Conservation (phyloP, 2,113 vertebrate genomes). For the Pteropus alecto region DNA sequence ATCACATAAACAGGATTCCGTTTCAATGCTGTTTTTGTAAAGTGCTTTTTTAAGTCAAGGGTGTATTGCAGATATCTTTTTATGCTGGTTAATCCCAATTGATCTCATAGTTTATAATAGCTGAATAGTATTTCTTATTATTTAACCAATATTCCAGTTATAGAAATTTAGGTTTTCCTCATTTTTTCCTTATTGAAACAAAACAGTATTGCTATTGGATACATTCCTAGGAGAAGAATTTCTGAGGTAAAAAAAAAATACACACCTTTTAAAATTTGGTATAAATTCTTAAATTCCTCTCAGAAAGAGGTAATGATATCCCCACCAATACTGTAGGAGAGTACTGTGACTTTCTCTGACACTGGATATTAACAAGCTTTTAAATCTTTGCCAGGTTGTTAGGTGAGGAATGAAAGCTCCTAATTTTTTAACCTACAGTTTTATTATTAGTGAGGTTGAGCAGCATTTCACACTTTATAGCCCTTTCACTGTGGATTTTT, state of each 20-base stretch:
- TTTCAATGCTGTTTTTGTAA: neutral
- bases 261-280: slow-evolving; percentile 16
- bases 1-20: neutral
- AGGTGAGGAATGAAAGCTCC: slow-evolving; percentile 21
- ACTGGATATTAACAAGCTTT: slow-evolving; percentile 36
- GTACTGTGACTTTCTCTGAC: slow-evolving; percentile 24
- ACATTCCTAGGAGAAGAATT: neutral
- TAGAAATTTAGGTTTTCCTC: neutral
- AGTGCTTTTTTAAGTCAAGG: neutral
- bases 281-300: slow-evolving; percentile 36
- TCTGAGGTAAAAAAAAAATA: neutral
- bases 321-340: neutral
- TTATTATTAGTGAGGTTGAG: slow-evolving; percentile 44
- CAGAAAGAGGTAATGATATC: slow-evolving; percentile 27
- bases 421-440: slow-evolving; percentile 46
- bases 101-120: neutral
- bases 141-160: neutral
- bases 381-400: slow-evolving; percentile 45
- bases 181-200: slow-evolving; percentile 36
- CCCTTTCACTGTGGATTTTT: slow-evolving; percentile 19
- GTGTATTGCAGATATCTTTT: neutral
- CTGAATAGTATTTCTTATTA: neutral
- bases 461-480: slow-evolving; percentile 57
- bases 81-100: neutral
- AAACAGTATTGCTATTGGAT: neutral